These are phyloP conservation scores for Caenorhabditis sinica DNA, from an alignment of 2,888 invertebrate species.

Conservation along the genomic window DNA sequence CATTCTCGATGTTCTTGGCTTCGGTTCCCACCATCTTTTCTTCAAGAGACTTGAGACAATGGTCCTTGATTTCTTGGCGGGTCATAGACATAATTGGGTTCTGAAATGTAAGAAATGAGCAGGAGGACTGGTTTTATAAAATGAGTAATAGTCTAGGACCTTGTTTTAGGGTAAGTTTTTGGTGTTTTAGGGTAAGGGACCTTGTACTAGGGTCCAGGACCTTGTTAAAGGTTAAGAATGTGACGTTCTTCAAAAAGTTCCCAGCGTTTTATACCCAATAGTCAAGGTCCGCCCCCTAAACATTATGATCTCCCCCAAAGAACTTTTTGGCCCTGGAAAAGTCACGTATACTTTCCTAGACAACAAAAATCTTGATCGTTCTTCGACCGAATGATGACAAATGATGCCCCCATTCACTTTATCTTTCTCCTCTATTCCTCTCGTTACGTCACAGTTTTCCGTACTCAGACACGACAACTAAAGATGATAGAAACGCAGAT, in stretches of 20 bases:
- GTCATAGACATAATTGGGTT: constrained; percentile 52
- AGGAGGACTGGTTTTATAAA: not conserved
- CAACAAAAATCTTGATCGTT: not conserved
- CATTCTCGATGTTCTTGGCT: constrained; percentile 67
- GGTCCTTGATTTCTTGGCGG: constrained; percentile 64
- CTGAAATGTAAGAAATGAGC: not conserved
- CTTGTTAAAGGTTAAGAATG: too few relatives aligned
- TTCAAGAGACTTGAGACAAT: constrained; percentile 73
- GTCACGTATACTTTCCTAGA: too few relatives aligned
- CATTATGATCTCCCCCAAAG: too few relatives aligned
- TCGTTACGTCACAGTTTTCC: constrained; percentile 40
- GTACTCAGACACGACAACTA: not conserved
- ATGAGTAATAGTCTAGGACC: not conserved
- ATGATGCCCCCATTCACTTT: constrained; percentile 4
- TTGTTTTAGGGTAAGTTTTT: too few relatives aligned
- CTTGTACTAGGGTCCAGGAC: too few relatives aligned
- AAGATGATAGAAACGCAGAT: constrained; percentile 28
- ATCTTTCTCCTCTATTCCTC: constrained; percentile 3
- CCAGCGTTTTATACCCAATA: too few relatives aligned
- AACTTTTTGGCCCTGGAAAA: too few relatives aligned
- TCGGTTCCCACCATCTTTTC: constrained; percentile 71
- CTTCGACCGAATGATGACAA: not conserved
- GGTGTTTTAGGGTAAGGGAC: too few relatives aligned
- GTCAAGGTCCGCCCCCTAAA: too few relatives aligned
- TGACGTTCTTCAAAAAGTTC: too few relatives aligned